Conservation (phyloP, 2,797 vertebrate species). For the Streptopelia turtur region DNA sequence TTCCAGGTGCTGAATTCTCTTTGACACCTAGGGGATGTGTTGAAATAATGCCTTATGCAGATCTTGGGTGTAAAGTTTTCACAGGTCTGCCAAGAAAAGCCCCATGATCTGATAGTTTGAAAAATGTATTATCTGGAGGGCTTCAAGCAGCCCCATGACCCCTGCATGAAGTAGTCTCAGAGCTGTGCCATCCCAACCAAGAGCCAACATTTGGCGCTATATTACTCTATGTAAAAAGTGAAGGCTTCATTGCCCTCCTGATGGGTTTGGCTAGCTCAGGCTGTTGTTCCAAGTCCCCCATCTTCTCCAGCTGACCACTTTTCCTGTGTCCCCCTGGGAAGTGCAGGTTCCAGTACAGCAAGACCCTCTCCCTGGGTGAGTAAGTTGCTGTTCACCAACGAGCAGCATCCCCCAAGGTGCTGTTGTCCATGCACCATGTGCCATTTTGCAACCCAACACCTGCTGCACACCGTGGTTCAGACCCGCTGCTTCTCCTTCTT, state of each 20-base stretch:
- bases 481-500: background rate
- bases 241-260: background rate
- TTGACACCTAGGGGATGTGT: rapidly evolving
- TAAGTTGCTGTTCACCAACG: rapidly evolving
- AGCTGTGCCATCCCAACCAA: background rate
- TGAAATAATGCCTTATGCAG: background rate
- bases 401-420: background rate
- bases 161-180: background rate
- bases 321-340: background rate
- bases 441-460: rapidly evolving
- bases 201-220: rapidly evolving
- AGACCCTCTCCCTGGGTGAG: background rate
- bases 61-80: background rate
- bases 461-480: background rate
- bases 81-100: background rate
- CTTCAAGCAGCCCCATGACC: background rate
- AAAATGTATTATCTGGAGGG: background rate
- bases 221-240: background rate
- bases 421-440: rapidly evolving
- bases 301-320: background rate
- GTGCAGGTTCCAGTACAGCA: background rate
- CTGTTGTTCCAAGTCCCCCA: background rate
- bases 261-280: background rate
- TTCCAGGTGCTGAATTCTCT: background rate
- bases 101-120: background rate